Conservation (phyloP, 2,113 vertebrate genomes). For the Caloenas nicobarica region DNA sequence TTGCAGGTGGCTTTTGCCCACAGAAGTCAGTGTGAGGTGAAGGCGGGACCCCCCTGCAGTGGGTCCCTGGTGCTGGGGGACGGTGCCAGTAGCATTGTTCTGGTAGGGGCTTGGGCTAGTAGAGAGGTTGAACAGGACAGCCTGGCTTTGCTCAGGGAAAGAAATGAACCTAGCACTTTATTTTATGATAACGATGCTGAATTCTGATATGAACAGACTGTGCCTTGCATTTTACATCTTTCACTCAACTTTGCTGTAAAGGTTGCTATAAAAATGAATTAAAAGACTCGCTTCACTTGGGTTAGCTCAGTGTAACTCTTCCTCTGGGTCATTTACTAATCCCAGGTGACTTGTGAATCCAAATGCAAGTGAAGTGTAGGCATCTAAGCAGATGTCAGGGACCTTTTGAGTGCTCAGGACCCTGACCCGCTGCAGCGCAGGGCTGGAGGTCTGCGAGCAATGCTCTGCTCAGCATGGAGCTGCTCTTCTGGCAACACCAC, state of each 20-base stretch:
- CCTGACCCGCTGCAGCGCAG: neutral
- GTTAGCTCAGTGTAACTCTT: neutral
- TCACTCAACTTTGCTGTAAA: neutral
- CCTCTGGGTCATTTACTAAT: neutral
- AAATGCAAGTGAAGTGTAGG: neutral
- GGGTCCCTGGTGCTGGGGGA: neutral
- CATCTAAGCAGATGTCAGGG: neutral
- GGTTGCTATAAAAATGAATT: neutral
- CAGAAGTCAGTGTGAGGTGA: neutral
- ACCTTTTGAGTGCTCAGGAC: neutral
- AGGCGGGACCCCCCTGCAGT: neutral
- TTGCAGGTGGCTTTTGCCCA: neutral
- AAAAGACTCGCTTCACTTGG: neutral
- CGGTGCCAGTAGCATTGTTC: neutral
- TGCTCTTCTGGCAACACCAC: neutral
- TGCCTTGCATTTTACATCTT: neutral
- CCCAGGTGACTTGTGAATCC: neutral
- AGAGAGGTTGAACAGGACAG: neutral
- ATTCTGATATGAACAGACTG: neutral
- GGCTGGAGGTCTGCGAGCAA: neutral
- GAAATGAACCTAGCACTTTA: neutral
- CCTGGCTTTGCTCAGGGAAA: neutral
- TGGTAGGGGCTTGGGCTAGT: neutral
- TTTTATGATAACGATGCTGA: neutral
- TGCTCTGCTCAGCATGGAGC: neutral